Base-by-base conservation (phyloP, 1,140 invertebrate species). In the Drosophila subobscura region DNA sequence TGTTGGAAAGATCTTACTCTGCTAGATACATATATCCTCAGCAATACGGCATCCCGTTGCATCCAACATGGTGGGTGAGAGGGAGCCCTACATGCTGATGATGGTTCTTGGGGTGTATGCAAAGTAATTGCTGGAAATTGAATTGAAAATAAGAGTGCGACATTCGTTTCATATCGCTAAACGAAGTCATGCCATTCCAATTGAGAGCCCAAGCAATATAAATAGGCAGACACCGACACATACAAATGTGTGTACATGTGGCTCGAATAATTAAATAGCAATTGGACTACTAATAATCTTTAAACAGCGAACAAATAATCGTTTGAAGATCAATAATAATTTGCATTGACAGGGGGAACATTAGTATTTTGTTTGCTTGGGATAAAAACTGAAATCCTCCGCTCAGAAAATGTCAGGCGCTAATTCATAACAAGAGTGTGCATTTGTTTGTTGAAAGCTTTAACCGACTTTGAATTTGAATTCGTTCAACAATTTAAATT, bases 111-210 rank as follows among this genome's bases (percentile, higher is more conserved):
- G 22, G 52, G 45, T 49, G 56, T 72, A 88, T 88, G 83, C 83
- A 88, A 88, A 88, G 71, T 83, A 88, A 88, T 88, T 88, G 83
- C 78, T 75, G 67, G 75, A 88, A 88, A 88, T 88, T 88, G 67
- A 88, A 88, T 88, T 88, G 78, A 70, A 81, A 68, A 61, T 55
- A 68, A 45, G 57, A 61, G 51, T 53, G 75, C 64, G 67, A 77
- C 67, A 77, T 88, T 68, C 33, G 33, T 37, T 37, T 37, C 10
- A 37, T 58, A 88, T 79, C 78, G 83, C 83, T 88, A 88, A 88
- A 88, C 83, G 83, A 88, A 88, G 83, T 88, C 83, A 88, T 88
- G 83, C 83, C 78, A 72, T 88, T 88, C 55, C 83, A 88, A 88
- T 88, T 88, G 83, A 83, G 63, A 37, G 4, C 33, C 47, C 49